phyloP scores from a whole-genome alignment of 2,888 invertebrate species.

The Epirrhoe alternata region DNA sequence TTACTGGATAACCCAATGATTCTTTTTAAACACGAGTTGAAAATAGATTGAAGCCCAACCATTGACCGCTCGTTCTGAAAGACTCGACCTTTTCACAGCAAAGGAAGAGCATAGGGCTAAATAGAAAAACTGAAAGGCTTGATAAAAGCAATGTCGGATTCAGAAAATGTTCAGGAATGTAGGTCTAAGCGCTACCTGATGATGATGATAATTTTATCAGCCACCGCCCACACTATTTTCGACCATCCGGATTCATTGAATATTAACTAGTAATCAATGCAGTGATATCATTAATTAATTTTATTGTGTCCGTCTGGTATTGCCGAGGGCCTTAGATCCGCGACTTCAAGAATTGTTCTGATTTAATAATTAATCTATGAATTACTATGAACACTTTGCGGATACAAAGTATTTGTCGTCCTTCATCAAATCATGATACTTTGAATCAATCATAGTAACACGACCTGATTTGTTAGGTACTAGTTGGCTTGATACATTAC shows the following conservation, averaged over 20 bases:
- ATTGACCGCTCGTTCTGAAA: too few species aligned
- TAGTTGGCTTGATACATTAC: neutral
- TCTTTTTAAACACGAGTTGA: too few species aligned
- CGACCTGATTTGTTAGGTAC: neutral
- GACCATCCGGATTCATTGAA: conserved; percentile 27
- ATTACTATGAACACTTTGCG: conserved; percentile 73
- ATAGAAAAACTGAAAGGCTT: too few species aligned
- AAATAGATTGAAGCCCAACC: too few species aligned
- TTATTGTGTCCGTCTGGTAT: conserved; percentile 46
- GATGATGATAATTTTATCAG: conserved; percentile 3
- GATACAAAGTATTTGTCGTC: conserved; percentile 54
- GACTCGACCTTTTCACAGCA: too few species aligned
- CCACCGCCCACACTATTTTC: conserved; percentile 28
- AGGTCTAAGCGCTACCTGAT: neutral
- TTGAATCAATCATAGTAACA: conserved; percentile 19
- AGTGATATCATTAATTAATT: conserved; percentile 46
- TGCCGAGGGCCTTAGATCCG: conserved; percentile 63
- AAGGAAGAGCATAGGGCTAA: too few species aligned
- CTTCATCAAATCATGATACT: conserved; percentile 11
- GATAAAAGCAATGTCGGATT: too few species aligned
- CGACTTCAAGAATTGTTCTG: conserved; percentile 68
- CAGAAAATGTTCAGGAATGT: too few species aligned
- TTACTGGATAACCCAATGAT: too few species aligned
- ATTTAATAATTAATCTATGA: conserved; percentile 77
- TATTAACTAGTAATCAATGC: conserved; percentile 31